phyloP scores from a whole-genome alignment of 2,113 vertebrate genomes.

The Anas platyrhynchos region DNA sequence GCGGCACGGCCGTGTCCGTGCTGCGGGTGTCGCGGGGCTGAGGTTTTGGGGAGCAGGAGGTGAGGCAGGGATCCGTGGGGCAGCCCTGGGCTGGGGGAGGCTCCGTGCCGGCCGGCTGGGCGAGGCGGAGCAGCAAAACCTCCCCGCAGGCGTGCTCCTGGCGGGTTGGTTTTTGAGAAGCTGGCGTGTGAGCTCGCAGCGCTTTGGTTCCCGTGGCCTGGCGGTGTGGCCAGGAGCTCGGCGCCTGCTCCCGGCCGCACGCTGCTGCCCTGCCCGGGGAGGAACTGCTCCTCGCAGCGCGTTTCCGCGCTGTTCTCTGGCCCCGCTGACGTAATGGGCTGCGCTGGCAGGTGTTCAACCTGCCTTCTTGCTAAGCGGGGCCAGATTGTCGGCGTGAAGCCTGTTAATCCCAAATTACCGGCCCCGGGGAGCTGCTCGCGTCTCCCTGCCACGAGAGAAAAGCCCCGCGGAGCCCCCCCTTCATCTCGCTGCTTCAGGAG shows the following conservation, averaged over 20 bases:
- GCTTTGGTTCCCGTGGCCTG: neutral
- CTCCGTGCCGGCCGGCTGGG: neutral
- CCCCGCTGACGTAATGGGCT: accelerated
- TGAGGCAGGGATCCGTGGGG: no score
- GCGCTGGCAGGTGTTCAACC: neutral
- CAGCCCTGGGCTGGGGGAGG: no score
- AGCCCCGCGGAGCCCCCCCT: accelerated
- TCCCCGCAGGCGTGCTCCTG: neutral
- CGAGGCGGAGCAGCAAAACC: neutral
- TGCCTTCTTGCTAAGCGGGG: neutral
- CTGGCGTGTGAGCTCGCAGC: no score
- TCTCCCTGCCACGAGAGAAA: neutral
- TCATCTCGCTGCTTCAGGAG: accelerated
- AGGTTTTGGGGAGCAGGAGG: neutral
- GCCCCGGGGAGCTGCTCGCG: accelerated
- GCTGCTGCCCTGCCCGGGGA: neutral
- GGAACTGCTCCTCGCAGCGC: accelerated
- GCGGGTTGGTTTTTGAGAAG: accelerated
- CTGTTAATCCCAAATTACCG: neutral
- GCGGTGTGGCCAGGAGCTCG: neutral
- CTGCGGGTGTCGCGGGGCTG: neutral
- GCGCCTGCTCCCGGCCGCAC: accelerated
- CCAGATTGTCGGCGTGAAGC: accelerated
- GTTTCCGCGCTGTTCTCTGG: accelerated
- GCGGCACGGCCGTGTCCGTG: neutral